phyloP scores from a whole-genome alignment of 1,140 invertebrate genomes.

The Anoplolepis gracilipes region DNA sequence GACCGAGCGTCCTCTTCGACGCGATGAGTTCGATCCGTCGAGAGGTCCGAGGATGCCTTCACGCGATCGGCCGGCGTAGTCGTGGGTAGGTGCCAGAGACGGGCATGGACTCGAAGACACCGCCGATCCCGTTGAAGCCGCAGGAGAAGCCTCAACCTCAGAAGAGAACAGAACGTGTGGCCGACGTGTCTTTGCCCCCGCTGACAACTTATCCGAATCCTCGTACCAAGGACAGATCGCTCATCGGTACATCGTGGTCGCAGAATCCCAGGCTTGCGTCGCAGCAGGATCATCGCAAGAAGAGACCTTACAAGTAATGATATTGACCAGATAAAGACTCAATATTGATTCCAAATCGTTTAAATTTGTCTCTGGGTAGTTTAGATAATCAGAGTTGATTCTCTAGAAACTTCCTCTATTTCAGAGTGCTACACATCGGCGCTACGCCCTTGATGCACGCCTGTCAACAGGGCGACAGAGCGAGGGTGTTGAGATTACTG shows the following conservation, averaged over 20 bases:
- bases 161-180: slow-evolving; percentile 74
- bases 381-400: not conserved
- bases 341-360: slow-evolving; percentile 53
- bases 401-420: slow-evolving; percentile 13
- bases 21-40: slow-evolving; percentile 72
- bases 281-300: slow-evolving; percentile 77
- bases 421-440: slow-evolving; percentile 84
- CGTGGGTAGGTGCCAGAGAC: slow-evolving; percentile 75
- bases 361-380: slow-evolving; percentile 20
- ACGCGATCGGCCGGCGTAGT: slow-evolving; percentile 70
- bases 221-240: slow-evolving; percentile 74
- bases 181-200: slow-evolving; percentile 82
- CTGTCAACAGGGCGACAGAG: slow-evolving; percentile 91
- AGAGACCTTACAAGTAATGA: slow-evolving; percentile 81
- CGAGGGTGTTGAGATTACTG: slow-evolving; percentile 86
- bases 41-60: slow-evolving; percentile 73
- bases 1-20: slow-evolving; percentile 63
- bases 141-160: slow-evolving; percentile 71
- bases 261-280: slow-evolving; percentile 63
- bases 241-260: slow-evolving; percentile 60
- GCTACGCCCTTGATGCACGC: slow-evolving; percentile 95
- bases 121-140: slow-evolving; percentile 81
- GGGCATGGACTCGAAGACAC: slow-evolving; percentile 85
- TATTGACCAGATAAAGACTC: not conserved
- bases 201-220: slow-evolving; percentile 78